Base-by-base conservation (phyloP, 1,140 invertebrate species). In the Brachionus asplanchnoidis region DNA sequence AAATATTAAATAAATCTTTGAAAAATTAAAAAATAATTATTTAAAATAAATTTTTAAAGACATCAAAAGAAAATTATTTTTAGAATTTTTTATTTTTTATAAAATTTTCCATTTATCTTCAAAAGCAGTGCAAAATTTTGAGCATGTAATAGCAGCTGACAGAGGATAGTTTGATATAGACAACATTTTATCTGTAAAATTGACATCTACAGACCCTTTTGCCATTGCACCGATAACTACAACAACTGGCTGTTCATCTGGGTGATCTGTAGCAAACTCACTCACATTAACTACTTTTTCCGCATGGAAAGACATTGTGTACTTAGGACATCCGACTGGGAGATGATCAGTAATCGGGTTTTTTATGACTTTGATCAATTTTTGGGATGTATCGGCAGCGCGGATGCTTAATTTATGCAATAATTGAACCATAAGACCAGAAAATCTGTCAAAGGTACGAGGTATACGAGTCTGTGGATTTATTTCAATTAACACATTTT, bases 381-480 rank as follows among this genome's bases (percentile, higher is more conserved):
- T 98, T 88, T 96, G 93, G 1, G 94, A 93, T 1, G 93, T 93
- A 89, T 98, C 95, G 20, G 93, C 93, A 60, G 97, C 95, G 87
- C 95, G 91, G 26, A 99, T 95, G 85, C 93, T 93, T 87, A 97
- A 94, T 91, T 98, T 98, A 88, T 98, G 95, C 56, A 99, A 91
- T 11, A 99, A 91, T 92, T 99, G 97, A 56, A 99, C 97, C 93
- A 99, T 99, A 17, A 99, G 90, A 56, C 97, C 97, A 88, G 96
- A 95, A 92, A 99, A 99, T 88, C 97, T 92, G 88, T 98, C 97
- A 88, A 97, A 99, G 12, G 97, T 99, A 87, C 97, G 92, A 1
- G 98, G 98, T 88, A 99, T 97, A 88, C 97, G 93, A 8, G 97
- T 99, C 90, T 98, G 97, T 65, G 98, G 97, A 91, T 97, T 97